Evolutionary conservation across 2,797 vertebrate species (phyloP), one percentile per base, ranked within the genome.

Genomic region (Hylomyscus alleni): DNA sequence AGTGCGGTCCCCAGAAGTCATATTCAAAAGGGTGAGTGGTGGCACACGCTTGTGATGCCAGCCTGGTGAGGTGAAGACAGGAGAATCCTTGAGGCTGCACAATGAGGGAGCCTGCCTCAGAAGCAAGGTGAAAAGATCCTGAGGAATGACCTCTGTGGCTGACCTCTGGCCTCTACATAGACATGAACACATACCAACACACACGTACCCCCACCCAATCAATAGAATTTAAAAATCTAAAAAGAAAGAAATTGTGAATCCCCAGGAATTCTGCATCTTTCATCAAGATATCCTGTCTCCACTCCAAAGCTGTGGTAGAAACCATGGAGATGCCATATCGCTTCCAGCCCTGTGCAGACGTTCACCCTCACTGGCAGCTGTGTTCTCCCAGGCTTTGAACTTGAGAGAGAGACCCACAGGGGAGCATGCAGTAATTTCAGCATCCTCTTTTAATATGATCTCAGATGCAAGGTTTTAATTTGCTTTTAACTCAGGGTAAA

Each of bases 401-500:
- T 26, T 69, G 69, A 86, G 72, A 52, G 85, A 56, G 54, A 52
- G 67, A 26, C 0, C 1, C 44, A 19, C 14, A 11, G 67, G 75
- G 72, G 76, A 97, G 80, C 58, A 15, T 3, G 29, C 81, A 50
- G 34, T 69, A 50, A 94, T 90, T 83, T 50, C 78, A 87, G 65
- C 77, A 40, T 29, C 47, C 65, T 40, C 72, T 92, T 96, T 89
- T 62, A 85, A 93, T 96, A 85, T 65, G 72, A 47, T 69, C 78
- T 82, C 76, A 84, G 69, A 78, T 5, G 69, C 40, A 82, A 95
- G 69, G 73, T 91, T 93, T 97, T 97, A 93, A 96, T 96, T 92
- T 96, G 86, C 81, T 93, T 95, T 91, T 78, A 93, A 95, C 22
- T 89, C 87, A 81, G 80, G 34, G 50, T 94, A 85, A 96, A 89